Conservation (phyloP, 2,113 vertebrate species). For the Kobus ellipsiprymnus region DNA sequence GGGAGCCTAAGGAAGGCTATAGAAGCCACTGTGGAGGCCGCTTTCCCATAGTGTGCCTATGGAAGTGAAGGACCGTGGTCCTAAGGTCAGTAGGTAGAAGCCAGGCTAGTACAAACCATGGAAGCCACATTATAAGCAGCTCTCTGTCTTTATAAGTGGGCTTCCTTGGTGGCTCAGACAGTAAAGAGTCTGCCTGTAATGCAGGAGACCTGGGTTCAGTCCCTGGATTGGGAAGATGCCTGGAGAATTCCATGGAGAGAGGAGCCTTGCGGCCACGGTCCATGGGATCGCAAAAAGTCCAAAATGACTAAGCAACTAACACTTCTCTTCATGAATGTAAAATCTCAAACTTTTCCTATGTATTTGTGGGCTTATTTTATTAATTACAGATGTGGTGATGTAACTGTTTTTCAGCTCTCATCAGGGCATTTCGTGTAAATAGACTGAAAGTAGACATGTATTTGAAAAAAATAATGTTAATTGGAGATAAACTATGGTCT, state of each 20-base stretch:
- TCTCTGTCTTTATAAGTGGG: background rate
- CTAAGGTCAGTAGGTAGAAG: background rate
- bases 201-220: background rate
- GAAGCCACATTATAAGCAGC: background rate
- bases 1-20: background rate
- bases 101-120: background rate
- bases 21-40: background rate
- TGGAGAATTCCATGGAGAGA: background rate
- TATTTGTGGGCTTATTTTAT: background rate
- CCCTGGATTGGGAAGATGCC: background rate
- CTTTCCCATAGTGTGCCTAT: background rate
- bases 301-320: background rate
- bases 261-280: background rate
- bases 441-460: background rate
- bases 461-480: background rate
- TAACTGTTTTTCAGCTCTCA: background rate
- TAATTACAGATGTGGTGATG: background rate
- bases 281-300: background rate
- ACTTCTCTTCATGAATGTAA: background rate
- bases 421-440: background rate
- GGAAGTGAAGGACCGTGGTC: fast-evolving
- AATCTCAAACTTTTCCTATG: background rate
- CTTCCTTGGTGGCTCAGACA: background rate
- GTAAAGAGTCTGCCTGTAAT: background rate
- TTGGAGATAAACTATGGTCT: background rate